Conservation (phyloP, 2,797 vertebrate genomes). For the Loris lydekkerianus region DNA sequence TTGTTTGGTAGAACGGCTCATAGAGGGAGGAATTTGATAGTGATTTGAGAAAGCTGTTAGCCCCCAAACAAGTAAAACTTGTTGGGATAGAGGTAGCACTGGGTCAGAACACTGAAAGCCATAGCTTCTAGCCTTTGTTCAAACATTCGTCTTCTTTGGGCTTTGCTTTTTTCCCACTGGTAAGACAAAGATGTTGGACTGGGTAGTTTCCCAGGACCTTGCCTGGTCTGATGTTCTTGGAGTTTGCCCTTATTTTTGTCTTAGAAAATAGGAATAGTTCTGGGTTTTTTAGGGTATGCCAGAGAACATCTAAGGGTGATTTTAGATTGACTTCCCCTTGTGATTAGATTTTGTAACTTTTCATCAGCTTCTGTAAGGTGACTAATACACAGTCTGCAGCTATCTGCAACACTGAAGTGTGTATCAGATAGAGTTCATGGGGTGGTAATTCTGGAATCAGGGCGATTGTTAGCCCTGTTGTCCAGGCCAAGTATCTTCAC, state of each 20-base stretch:
- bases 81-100: neutral
- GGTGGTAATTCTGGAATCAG: neutral
- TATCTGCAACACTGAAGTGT: neutral
- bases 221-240: conserved; percentile 41
- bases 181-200: conserved; percentile 22
- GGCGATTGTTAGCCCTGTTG: neutral
- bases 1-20: neutral
- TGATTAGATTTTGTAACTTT: conserved; percentile 24
- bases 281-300: conserved; percentile 10
- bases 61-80: conserved; percentile 5
- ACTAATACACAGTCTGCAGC: neutral
- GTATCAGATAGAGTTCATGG: neutral
- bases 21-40: conserved; percentile 10
- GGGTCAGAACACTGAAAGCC: neutral
- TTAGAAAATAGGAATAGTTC: conserved; percentile 24
- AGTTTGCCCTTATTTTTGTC: conserved; percentile 30
- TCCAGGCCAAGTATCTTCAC: conserved; percentile 3
- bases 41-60: conserved; percentile 12
- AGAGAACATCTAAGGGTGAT: neutral
- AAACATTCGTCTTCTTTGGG: conserved; percentile 42
- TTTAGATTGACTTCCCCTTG: neutral
- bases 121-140: neutral
- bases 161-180: neutral
- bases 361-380: neutral
- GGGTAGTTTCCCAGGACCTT: neutral